Evolutionary conservation across 2,797 vertebrate genomes (phyloP).

Genomic region (Falco peregrinus): DNA sequence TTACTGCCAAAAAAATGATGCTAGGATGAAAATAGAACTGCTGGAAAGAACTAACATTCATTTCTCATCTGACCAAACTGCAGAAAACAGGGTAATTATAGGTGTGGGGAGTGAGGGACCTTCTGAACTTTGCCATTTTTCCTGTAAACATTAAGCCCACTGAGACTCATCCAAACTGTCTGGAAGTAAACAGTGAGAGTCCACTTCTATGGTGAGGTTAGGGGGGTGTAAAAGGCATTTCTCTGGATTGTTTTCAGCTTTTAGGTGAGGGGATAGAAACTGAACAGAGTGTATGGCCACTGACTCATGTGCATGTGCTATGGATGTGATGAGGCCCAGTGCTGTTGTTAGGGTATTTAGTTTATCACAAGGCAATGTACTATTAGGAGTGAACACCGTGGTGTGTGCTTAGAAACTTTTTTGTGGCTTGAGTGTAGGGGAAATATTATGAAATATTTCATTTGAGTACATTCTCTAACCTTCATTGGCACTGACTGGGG

Average conservation of each 20-base stretch:
- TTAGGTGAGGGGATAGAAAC: not conserved
- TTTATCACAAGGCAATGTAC: not conserved
- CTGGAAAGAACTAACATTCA: not conserved
- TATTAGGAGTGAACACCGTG: not conserved
- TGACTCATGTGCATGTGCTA: accelerated
- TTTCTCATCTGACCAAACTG: constrained; percentile 17
- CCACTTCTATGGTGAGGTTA: not conserved
- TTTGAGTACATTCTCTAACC: not conserved
- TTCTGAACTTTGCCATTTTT: constrained; percentile 49
- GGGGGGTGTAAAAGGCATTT: not conserved
- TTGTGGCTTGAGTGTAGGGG: not conserved
- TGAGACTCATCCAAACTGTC: not conserved
- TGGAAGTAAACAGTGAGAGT: constrained; percentile 13
- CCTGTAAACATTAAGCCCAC: constrained; percentile 16
- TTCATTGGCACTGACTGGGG: not conserved
- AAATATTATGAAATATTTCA: not conserved
- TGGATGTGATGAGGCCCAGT: not conserved
- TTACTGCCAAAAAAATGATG: constrained; percentile 14
- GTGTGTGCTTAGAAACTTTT: not conserved
- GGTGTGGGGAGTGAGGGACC: constrained; percentile 26
- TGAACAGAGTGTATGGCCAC: not conserved
- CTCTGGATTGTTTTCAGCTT: not conserved
- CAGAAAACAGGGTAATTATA: constrained; percentile 65
- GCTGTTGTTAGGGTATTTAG: not conserved
- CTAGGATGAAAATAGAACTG: constrained; percentile 54